These are phyloP conservation scores for Conus ventricosus DNA, from an alignment of 1,140 invertebrate genomes.

Conservation along the genomic window DNA sequence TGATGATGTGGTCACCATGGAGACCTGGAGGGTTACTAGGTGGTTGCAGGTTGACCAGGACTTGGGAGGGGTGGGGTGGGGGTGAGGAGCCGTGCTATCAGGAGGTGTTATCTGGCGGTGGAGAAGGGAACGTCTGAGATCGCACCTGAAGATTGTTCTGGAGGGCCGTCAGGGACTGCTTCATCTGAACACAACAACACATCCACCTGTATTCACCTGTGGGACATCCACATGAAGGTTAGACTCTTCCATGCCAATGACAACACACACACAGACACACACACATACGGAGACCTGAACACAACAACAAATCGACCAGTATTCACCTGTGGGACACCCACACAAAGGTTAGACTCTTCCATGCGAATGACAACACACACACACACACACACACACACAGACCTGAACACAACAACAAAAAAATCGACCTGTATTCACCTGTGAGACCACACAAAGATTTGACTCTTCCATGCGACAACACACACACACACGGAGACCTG, in stretches of 20 bases:
- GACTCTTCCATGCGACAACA: no score
- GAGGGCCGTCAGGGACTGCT: background rate
- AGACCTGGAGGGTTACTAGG: no score
- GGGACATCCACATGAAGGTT: no score
- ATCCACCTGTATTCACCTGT: no score
- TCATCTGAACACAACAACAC: slow-evolving; percentile 5
- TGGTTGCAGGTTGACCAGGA: no score
- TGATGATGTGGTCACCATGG: no score
- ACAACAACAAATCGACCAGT: background rate
- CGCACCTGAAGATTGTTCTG: slow-evolving; percentile 10
- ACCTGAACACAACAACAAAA: background rate
- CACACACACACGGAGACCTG: no score
- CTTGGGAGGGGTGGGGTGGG: no score
- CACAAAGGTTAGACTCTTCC: background rate
- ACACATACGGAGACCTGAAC: background rate
- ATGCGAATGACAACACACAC: background rate
- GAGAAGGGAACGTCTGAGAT: background rate
- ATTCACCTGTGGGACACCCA: no score
- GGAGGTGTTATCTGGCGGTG: no score
- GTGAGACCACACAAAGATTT: no score
- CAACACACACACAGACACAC: background rate
- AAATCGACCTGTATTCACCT: no score
- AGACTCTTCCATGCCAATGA: background rate
- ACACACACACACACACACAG: slow-evolving; percentile 7
- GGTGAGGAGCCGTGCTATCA: background rate